A percentile compares a stretch with the other conserved stretches of the same genome.
Conservation (phyloP, 2,797 vertebrate genomes). For the Pogonophryne albipinna region DNA sequence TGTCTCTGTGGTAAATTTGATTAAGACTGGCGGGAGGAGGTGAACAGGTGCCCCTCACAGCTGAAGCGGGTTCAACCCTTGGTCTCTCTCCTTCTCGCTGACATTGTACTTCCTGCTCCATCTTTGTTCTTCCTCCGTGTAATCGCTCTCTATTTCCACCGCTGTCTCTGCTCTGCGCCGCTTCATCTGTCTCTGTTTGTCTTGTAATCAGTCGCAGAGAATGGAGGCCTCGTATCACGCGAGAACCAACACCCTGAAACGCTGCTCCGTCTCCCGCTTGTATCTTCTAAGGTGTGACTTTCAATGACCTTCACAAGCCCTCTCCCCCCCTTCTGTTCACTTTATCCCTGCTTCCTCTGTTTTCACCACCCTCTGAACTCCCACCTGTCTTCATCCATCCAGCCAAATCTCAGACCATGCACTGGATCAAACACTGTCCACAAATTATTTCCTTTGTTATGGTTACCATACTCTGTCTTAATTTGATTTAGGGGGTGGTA, state of each 20-base stretch:
- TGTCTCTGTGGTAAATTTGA: slow-evolving; percentile 84
- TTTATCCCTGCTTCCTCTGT: slow-evolving; percentile 29
- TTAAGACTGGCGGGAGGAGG: slow-evolving; percentile 82
- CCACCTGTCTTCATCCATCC: slow-evolving; percentile 73
- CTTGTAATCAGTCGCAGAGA: slow-evolving; percentile 49
- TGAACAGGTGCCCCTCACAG: slow-evolving; percentile 88
- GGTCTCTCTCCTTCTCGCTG: slow-evolving; percentile 57
- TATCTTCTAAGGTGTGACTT: slow-evolving; percentile 54
- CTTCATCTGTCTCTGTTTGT: slow-evolving; percentile 67
- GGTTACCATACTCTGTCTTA: not conserved
- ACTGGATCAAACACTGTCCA: slow-evolving; percentile 10
- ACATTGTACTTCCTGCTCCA: slow-evolving; percentile 53
- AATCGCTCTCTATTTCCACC: slow-evolving; percentile 63
- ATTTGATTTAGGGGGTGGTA: not conserved
- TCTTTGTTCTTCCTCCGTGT: slow-evolving; percentile 69
- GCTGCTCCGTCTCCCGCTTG: slow-evolving; percentile 7
- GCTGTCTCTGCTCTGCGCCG: slow-evolving; percentile 45
- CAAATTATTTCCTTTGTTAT: not conserved
- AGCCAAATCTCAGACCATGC: slow-evolving; percentile 39
- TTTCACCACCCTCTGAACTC: slow-evolving; percentile 27
- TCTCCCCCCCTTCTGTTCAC: slow-evolving; percentile 14
- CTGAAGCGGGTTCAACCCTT: slow-evolving; percentile 71
- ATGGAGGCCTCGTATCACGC: slow-evolving; percentile 30
- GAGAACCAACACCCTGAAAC: slow-evolving; percentile 37
- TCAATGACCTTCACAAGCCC: slow-evolving; percentile 66